Evolutionary conservation across 2,113 vertebrate genomes (phyloP).

Genomic region (Climacteris rufus): DNA sequence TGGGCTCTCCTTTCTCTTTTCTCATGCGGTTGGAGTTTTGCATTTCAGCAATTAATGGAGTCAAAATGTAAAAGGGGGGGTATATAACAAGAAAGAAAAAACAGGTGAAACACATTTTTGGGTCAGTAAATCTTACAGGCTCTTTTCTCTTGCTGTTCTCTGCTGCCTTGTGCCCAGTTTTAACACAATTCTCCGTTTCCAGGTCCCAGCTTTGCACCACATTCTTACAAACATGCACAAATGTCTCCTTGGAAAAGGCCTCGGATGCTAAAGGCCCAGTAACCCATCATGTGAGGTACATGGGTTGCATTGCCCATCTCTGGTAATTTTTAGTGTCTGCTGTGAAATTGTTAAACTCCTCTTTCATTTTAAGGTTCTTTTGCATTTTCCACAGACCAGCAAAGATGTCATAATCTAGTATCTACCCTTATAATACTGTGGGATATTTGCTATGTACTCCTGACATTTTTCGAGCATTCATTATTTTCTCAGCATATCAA

Average conservation of each 20-base stretch:
- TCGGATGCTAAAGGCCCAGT: background rate
- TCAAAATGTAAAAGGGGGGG: background rate
- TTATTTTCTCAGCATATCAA: constrained; percentile 8
- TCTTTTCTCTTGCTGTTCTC: background rate
- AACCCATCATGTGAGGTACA: background rate
- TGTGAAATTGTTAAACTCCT: background rate
- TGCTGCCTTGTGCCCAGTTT: background rate
- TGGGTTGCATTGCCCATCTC: background rate
- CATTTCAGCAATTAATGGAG: constrained; percentile 7
- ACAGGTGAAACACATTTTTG: background rate
- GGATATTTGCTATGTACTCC: background rate
- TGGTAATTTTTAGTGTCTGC: background rate
- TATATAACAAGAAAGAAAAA: background rate
- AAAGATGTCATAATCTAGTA: background rate
- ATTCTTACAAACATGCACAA: background rate
- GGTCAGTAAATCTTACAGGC: background rate
- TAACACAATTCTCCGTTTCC: background rate
- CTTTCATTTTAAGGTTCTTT: background rate
- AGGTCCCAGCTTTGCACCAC: background rate
- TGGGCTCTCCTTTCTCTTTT: background rate
- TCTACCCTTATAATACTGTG: background rate
- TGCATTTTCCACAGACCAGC: background rate
- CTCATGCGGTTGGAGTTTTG: background rate
- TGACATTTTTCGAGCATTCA: background rate
- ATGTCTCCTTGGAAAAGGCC: background rate